phyloP scores from a whole-genome alignment of 2,113 vertebrate genomes.

The Archocentrus centrarchus region DNA sequence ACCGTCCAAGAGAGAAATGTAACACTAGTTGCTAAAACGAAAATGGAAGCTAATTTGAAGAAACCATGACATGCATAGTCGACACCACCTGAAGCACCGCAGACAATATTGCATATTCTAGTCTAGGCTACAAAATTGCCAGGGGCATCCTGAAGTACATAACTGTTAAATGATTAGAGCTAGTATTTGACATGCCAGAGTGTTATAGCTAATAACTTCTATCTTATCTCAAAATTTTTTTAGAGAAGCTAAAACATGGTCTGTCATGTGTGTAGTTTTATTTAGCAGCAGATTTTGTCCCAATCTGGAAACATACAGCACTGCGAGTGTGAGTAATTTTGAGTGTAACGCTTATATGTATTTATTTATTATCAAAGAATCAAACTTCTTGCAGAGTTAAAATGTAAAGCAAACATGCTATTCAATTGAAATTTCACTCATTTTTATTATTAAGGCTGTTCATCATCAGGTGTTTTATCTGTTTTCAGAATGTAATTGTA shows the following conservation, averaged over 20 bases:
- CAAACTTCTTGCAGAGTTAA: too few relatives aligned
- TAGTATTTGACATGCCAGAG: slow-evolving; percentile 8
- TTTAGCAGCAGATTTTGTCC: neutral
- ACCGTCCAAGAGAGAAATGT: neutral
- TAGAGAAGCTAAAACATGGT: slow-evolving; percentile 4
- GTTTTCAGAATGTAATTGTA: too few relatives aligned
- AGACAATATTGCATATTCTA: neutral
- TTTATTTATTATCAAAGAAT: too few relatives aligned
- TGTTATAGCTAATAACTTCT: slow-evolving; percentile 15
- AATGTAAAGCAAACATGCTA: too few relatives aligned
- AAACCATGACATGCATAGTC: neutral
- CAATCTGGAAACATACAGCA: neutral
- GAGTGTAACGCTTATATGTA: too few relatives aligned
- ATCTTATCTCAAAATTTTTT: neutral
- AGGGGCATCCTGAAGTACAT: slow-evolving; percentile 10
- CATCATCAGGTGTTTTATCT: too few relatives aligned
- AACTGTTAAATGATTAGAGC: slow-evolving; percentile 44
- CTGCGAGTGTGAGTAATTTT: too few relatives aligned
- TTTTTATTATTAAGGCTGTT: too few relatives aligned
- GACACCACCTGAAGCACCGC: neutral
- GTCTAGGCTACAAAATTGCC: neutral
- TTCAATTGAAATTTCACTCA: too few relatives aligned
- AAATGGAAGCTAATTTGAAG: slow-evolving; percentile 16
- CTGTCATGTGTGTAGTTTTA: neutral
- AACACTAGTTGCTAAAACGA: neutral